Conservation (phyloP, 2,113 vertebrate genomes). For the Tachysurus vachellii region DNA sequence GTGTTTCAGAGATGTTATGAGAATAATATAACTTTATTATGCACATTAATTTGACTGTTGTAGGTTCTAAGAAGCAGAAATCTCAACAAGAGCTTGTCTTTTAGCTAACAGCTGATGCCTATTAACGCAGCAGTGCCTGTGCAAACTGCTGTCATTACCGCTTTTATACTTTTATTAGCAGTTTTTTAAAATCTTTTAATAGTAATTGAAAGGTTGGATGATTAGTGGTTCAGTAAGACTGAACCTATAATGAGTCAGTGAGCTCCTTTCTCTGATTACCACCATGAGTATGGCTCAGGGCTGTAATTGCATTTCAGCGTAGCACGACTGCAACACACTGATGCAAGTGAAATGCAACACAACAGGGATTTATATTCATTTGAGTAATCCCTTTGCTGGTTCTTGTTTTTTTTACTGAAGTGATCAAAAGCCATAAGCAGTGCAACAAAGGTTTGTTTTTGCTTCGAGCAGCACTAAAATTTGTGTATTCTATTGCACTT, state of each 20-base stretch:
- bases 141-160: not conserved
- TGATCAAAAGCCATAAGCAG: not conserved
- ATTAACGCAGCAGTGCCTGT: not conserved
- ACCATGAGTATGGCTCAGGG: not conserved
- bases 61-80: not conserved
- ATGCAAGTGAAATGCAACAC: not conserved
- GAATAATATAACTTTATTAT: not conserved
- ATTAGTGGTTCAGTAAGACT: not conserved
- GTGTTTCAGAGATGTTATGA: not conserved
- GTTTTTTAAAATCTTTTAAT: not conserved
- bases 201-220: not conserved
- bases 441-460: not conserved
- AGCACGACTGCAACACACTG: not conserved
- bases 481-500: not conserved
- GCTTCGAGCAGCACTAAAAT: not conserved
- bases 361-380: not conserved
- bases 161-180: not conserved
- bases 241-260: not conserved
- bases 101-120: not conserved
- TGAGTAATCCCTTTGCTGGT: not conserved
- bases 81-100: not conserved
- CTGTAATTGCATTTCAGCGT: constrained; percentile 1
- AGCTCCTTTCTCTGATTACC: not conserved
- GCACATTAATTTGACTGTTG: not conserved
- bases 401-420: not conserved